A percentile compares a stretch with the other conserved stretches of the same genome.
These are phyloP conservation scores for Rhogogaster chlorosoma DNA, from an alignment of 2,888 invertebrate genomes.

Conservation along the genomic window DNA sequence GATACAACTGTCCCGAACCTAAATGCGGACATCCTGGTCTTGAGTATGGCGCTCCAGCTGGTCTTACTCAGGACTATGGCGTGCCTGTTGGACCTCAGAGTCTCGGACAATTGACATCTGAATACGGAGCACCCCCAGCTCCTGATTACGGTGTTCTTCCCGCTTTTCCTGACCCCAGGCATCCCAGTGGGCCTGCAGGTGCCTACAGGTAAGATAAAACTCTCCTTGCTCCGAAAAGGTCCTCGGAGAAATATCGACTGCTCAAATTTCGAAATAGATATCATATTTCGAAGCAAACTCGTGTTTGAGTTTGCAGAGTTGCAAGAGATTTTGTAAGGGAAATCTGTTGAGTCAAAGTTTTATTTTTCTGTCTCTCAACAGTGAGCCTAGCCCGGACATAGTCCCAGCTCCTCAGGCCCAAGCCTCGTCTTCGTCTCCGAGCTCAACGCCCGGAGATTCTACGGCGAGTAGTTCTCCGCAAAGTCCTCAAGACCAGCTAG, in stretches of 20 bases:
- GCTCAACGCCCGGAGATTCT: conserved; percentile 83
- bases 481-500: conserved; percentile 81
- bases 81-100: conserved; percentile 80
- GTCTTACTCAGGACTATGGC: conserved; percentile 83
- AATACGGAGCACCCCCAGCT: conserved; percentile 86
- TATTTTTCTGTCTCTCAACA: conserved; percentile 69
- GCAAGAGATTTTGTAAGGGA: background rate
- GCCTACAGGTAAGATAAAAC: conserved; percentile 80
- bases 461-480: conserved; percentile 81
- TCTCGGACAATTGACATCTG: conserved; percentile 80
- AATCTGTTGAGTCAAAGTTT: background rate
- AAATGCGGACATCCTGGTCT: conserved; percentile 86
- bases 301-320: background rate
- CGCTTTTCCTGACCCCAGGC: conserved; percentile 92
- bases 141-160: conserved; percentile 89
- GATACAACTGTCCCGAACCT: conserved; percentile 95
- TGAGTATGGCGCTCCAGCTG: conserved; percentile 76
- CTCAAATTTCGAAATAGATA: background rate
- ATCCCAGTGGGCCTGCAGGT: conserved; percentile 91
- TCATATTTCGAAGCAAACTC: background rate
- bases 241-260: background rate
- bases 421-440: conserved; percentile 84
- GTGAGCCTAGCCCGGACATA: conserved; percentile 89
- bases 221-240: background rate
- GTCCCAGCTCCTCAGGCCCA: conserved; percentile 92